Evolutionary conservation across 1,140 invertebrate species (phyloP).

Genomic region (Drosophila leontia): DNA sequence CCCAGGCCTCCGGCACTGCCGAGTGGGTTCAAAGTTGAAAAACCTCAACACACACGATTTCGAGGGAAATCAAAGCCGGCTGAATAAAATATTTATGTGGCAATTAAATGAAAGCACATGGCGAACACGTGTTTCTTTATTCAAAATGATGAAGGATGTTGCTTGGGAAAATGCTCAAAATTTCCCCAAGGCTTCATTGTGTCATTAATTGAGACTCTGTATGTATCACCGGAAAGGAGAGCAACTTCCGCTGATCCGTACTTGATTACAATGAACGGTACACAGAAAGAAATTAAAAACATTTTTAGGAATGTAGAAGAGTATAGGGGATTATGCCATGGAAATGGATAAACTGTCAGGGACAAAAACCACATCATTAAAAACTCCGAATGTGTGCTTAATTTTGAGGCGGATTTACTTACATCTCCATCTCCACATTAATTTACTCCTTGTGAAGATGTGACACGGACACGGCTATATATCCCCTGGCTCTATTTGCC

Average conservation of each 20-base stretch:
- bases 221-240: constrained; percentile 24
- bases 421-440: not conserved
- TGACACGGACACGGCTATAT: constrained; percentile 1
- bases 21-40: constrained; percentile 57
- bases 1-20: not conserved
- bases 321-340: not conserved
- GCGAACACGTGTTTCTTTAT: constrained; percentile 7
- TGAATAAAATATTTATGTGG: constrained; percentile 64
- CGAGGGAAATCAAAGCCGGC: constrained; percentile 30
- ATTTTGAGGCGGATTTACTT: constrained; percentile 8
- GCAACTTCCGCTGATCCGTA: constrained; percentile 23
- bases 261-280: constrained; percentile 13
- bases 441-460: constrained; percentile 5
- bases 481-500: constrained; percentile 34
- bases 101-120: constrained; percentile 56
- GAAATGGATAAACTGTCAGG: not conserved
- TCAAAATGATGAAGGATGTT: constrained; percentile 9
- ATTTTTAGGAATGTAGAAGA: too few species aligned
- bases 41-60: constrained; percentile 1
- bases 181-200: constrained; percentile 42
- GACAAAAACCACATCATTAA: not conserved
- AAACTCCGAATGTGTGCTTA: not conserved
- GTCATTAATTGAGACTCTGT: constrained; percentile 28
- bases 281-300: not conserved
- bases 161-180: constrained; percentile 24